Base-by-base conservation (phyloP, 2,888 invertebrate species). In the Pteria penguin region DNA sequence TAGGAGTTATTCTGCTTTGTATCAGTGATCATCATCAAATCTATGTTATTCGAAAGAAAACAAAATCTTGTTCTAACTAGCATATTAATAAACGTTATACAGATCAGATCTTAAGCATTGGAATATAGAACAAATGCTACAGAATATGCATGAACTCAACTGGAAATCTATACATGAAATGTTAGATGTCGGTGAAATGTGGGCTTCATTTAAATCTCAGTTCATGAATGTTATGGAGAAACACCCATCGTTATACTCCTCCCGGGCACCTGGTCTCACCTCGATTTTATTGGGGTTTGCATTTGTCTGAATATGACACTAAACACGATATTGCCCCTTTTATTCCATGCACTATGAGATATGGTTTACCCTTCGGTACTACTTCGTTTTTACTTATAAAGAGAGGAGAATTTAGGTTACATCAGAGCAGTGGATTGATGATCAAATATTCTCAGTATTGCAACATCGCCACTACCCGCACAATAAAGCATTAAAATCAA, bases 361-460 rank as follows among this genome's bases (percentile, higher is more conserved):
- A n/a, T n/a, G n/a, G n/a, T n/a, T n/a, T n/a, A n/a, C n/a, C n/a
- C n/a, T n/a, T n/a, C n/a, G n/a, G n/a, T n/a, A n/a, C n/a, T n/a
- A n/a, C n/a, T n/a, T n/a, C n/a, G n/a, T n/a, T n/a, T n/a, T 67
- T 5, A 52, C 67, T n/a, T 52, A 52, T 18, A 70, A 60, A 61
- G 70, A 70, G 26, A 36, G 70, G 29, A 60, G 70, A 36, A 70
- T 70, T 29, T 36, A 36, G 4, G 26, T 26, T 14, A 52, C 32
- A 24, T 70, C 70, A 5, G 52, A 70, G 27, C 29, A 70, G 29
- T 69, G 68, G 58, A 58, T 69, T 2, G 61, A 70, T 70, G 70
- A 70, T 45, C 32, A 61, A 1, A 70, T 70, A 5, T 22, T 69
- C 1, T 32, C 68, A 14, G 67, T 33, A 27, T 61, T 70, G 70